Conservation (phyloP, 2,797 vertebrate species). For the Onychomys arenicola region DNA sequence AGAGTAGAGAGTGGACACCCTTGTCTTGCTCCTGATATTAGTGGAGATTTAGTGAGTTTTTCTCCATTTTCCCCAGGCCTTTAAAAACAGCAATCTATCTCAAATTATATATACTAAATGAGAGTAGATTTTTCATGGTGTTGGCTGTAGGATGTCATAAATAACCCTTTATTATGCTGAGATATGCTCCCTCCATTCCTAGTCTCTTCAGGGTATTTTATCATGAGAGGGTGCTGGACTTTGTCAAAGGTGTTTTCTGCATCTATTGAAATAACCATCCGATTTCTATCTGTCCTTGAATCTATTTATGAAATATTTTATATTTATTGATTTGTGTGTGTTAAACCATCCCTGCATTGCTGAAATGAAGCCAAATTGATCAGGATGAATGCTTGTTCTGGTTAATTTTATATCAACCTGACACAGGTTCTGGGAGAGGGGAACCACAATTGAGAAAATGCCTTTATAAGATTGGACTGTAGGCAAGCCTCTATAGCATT, state of each 20-base stretch:
- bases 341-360: neutral
- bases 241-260: neutral
- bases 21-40: neutral
- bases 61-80: no score
- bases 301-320: neutral
- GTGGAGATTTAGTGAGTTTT: neutral
- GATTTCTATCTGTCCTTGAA: neutral
- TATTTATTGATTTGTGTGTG: neutral
- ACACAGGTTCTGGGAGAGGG: neutral
- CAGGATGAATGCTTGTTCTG: neutral
- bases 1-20: neutral
- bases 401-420: neutral
- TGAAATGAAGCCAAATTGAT: neutral
- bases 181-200: neutral
- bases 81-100: no score
- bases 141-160: neutral
- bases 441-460: neutral
- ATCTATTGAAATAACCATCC: neutral
- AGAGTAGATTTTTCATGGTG: no score
- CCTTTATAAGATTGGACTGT: neutral
- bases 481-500: neutral
- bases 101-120: no score
- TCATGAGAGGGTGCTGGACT: neutral
- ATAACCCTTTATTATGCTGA: neutral
- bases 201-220: neutral